Conservation (phyloP, 1,140 invertebrate species). For the Condylostylus longicornis region DNA sequence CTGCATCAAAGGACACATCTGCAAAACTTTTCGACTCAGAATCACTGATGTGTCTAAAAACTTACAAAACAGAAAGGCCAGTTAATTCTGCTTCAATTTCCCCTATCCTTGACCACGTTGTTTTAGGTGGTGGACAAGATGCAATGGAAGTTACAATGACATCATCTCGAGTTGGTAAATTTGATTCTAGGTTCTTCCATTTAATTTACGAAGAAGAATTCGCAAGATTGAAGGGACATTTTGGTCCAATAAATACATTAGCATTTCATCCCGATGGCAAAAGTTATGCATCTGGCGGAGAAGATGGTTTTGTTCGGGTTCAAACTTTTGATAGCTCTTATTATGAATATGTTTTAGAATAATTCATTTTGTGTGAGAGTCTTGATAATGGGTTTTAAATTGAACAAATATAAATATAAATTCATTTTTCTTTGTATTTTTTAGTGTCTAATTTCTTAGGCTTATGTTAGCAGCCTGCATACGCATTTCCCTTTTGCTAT, state of each 20-base stretch:
- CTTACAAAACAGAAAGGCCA: constrained; percentile 90
- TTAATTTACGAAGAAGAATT: constrained; percentile 99
- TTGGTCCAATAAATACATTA: constrained; percentile 97
- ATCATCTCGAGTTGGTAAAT: constrained; percentile 87
- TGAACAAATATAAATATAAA: too few relatives aligned
- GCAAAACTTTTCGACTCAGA: constrained; percentile 87
- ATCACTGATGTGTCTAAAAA: constrained; percentile 72
- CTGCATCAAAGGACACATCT: constrained; percentile 86
- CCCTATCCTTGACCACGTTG: constrained; percentile 85
- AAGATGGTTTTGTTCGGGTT: constrained; percentile 95
- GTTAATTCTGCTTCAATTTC: constrained; percentile 94
- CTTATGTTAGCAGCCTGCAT: not conserved
- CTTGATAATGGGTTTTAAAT: too few relatives aligned
- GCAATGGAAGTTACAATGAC: constrained; percentile 98
- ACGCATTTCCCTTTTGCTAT: too few relatives aligned
- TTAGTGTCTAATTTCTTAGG: not conserved
- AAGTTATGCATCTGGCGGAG: constrained; percentile 91
- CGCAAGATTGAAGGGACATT: constrained; percentile 94
- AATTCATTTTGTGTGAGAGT: too few relatives aligned
- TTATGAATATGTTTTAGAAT: constrained; percentile 94
- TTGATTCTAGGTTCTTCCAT: constrained; percentile 96
- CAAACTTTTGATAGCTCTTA: constrained; percentile 94
- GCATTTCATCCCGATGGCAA: constrained; percentile 97
- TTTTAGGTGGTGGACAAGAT: constrained; percentile 93
- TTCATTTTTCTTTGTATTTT: constrained; percentile 2